Evolutionary conservation across 2,888 invertebrate genomes (phyloP).

Genomic region (Hyalella azteca): DNA sequence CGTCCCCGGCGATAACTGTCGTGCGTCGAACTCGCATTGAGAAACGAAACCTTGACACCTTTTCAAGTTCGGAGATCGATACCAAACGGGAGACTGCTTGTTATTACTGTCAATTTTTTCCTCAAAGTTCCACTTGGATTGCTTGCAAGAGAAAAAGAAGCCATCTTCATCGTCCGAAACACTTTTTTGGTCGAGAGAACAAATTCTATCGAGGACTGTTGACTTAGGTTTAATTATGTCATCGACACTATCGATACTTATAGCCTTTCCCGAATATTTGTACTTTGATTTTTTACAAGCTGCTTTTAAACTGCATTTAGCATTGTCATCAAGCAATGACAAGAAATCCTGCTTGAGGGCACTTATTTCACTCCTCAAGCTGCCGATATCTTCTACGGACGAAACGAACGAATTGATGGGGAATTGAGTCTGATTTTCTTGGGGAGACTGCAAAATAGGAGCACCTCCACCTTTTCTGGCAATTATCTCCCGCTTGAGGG

Average conservation of each 20-base stretch:
- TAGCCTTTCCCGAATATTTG: slow-evolving; percentile 47
- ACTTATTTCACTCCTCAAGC: slow-evolving; percentile 52
- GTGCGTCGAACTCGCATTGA: not conserved
- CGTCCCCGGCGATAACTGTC: not conserved
- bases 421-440: not conserved
- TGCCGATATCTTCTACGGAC: slow-evolving; percentile 52
- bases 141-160: slow-evolving; percentile 12
- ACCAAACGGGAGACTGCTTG: slow-evolving; percentile 11
- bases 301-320: slow-evolving; percentile 16
- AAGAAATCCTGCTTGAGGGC: slow-evolving; percentile 55
- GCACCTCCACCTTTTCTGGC: slow-evolving; percentile 48
- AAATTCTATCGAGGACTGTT: not conserved
- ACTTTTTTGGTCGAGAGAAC: not conserved
- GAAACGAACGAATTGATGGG: slow-evolving; percentile 48
- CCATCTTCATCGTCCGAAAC: slow-evolving; percentile 16
- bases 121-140: slow-evolving; percentile 2
- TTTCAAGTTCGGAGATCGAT: not conserved
- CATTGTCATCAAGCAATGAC: slow-evolving; percentile 47
- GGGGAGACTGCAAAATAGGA: slow-evolving; percentile 5
- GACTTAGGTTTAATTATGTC: slow-evolving; percentile 31
- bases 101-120: not conserved
- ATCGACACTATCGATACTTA: slow-evolving; percentile 52
- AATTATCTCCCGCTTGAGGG: slow-evolving; percentile 50
- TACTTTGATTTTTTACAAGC: slow-evolving; percentile 37
- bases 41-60: not conserved